Percentiles rank a stretch among this genome's conserved stretches.
These are phyloP conservation scores for Argynnis bischoffii DNA, from an alignment of 2,888 invertebrate species.

Conservation along the genomic window DNA sequence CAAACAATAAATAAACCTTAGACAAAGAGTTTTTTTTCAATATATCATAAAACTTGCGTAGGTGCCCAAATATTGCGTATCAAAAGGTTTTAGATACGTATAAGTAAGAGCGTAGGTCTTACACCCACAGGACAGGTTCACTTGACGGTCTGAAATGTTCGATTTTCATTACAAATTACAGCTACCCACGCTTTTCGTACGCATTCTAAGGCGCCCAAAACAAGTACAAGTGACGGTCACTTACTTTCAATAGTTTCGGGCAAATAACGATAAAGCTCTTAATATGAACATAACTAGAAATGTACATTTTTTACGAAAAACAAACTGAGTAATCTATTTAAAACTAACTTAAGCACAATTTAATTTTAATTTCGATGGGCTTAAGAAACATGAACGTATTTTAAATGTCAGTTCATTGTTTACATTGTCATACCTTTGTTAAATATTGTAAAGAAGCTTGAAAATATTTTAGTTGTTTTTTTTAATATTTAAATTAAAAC, in stretches of 20 bases:
- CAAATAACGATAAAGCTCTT: neutral
- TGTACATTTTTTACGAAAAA: too few species aligned
- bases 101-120: slow-evolving; percentile 64
- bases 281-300: too few species aligned
- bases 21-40: slow-evolving; percentile 39
- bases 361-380: too few species aligned
- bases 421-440: too few species aligned
- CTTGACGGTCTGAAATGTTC: slow-evolving; percentile 66
- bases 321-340: too few species aligned
- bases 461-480: too few species aligned
- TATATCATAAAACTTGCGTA: slow-evolving; percentile 59
- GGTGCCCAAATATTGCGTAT: slow-evolving; percentile 52
- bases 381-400: too few species aligned
- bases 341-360: too few species aligned
- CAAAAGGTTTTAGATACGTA: slow-evolving; percentile 57
- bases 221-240: slow-evolving; percentile 52
- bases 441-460: too few species aligned
- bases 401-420: too few species aligned
- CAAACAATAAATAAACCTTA: slow-evolving; percentile 19
- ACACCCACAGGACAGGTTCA: slow-evolving; percentile 74
- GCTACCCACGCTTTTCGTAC: slow-evolving; percentile 64
- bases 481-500: too few species aligned
- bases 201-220: slow-evolving; percentile 56
- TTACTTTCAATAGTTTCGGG: slow-evolving; percentile 41
- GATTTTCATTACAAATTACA: slow-evolving; percentile 78